Evolutionary conservation across 2,888 invertebrate genomes (phyloP).

Genomic region (Cryptus armator): DNA sequence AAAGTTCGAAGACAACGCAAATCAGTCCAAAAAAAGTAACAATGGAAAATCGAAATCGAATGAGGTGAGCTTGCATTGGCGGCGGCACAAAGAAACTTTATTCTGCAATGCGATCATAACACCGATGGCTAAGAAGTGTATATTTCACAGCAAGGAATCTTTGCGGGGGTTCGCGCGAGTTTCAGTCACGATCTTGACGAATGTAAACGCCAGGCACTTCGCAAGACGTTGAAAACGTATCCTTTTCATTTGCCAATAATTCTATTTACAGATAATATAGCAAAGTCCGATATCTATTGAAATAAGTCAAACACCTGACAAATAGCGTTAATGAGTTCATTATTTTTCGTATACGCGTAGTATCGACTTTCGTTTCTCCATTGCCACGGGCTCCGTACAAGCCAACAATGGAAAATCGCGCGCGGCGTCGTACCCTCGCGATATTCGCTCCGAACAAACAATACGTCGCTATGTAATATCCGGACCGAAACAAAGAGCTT

Average conservation of each 20-base stretch:
- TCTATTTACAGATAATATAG: not conserved
- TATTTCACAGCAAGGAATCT: constrained; percentile 71
- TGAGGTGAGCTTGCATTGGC: constrained; percentile 72
- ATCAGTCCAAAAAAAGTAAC: constrained; percentile 38
- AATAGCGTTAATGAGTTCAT: not conserved
- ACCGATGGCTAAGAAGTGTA: not conserved
- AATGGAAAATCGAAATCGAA: constrained; percentile 71
- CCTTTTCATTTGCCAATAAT: constrained; percentile 74
- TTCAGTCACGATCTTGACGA: constrained; percentile 72
- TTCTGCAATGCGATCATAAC: constrained; percentile 3
- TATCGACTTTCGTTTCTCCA: constrained; percentile 10
- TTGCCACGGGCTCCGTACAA: not conserved
- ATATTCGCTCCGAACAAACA: constrained; percentile 12
- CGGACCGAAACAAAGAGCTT: not conserved
- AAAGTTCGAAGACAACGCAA: constrained; percentile 7
- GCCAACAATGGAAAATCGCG: not conserved
- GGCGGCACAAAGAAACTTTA: not conserved
- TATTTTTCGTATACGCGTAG: not conserved
- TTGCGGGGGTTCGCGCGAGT: constrained; percentile 71
- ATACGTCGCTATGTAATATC: constrained; percentile 13
- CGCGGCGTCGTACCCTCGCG: not conserved
- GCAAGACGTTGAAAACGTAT: constrained; percentile 80
- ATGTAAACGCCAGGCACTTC: constrained; percentile 57
- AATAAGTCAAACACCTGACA: not conserved
- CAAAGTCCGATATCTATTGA: not conserved